Evolutionary conservation across 2,113 vertebrate genomes (phyloP).

Genomic region (Calypte anna): DNA sequence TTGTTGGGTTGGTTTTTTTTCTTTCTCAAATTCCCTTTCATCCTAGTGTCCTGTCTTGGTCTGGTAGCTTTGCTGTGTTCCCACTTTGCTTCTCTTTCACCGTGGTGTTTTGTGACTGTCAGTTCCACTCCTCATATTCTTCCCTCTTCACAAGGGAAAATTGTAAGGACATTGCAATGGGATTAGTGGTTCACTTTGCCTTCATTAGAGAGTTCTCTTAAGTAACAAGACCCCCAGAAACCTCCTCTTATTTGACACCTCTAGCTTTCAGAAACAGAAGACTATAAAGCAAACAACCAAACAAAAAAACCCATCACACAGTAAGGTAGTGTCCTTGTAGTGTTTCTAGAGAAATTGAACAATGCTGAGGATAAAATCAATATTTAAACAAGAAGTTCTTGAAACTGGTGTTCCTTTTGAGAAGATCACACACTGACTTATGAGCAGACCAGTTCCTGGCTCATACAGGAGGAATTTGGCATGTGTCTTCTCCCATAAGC

Average conservation of each 20-base stretch:
- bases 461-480: background rate
- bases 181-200: background rate
- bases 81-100: background rate
- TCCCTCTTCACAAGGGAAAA: background rate
- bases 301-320: no score
- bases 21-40: background rate
- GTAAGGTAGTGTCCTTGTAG: background rate
- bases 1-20: no score
- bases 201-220: background rate
- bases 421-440: background rate
- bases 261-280: background rate
- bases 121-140: fast-evolving
- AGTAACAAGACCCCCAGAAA: background rate
- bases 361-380: background rate
- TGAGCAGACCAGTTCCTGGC: background rate
- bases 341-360: background rate
- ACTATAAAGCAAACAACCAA: background rate
- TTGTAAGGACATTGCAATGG: background rate
- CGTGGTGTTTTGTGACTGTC: background rate
- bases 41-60: background rate
- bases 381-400: constrained; percentile 33
- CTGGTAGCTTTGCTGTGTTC: background rate
- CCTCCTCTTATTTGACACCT: background rate
- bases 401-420: background rate
- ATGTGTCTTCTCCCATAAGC: constrained; percentile 4